Conservation (phyloP, 2,797 vertebrate species). For the Crax fasciolata region DNA sequence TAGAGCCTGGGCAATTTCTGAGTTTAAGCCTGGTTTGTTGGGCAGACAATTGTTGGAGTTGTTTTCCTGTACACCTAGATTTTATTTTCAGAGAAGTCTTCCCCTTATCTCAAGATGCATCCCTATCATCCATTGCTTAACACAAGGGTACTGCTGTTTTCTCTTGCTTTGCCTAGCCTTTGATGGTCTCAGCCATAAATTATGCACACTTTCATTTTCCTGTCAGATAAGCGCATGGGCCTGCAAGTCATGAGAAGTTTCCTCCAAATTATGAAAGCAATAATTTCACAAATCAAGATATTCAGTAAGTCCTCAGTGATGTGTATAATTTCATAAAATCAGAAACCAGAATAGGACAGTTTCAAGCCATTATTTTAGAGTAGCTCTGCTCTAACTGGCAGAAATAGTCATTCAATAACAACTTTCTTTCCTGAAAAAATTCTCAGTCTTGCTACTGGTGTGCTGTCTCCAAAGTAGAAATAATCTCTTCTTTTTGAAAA, state of each 20-base stretch:
- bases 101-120: neutral
- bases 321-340: neutral
- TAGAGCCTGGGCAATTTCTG: neutral
- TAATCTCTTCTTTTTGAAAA: neutral
- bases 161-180: neutral
- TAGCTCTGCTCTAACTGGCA: neutral
- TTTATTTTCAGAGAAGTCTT: neutral
- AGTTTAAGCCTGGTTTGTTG: neutral
- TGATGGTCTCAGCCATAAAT: neutral
- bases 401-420: neutral
- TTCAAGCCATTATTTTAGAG: neutral
- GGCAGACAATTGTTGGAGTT: neutral
- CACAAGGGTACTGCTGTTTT: neutral
- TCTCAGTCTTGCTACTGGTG: neutral
- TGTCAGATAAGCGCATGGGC: neutral
- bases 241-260: neutral
- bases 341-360: neutral
- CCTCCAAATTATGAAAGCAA: neutral
- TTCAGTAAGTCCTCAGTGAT: neutral
- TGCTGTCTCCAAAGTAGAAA: neutral
- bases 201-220: neutral
- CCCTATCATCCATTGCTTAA: neutral
- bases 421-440: neutral
- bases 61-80: neutral
- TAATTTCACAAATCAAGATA: neutral